Percentiles rank a stretch among this genome's conserved stretches.
phyloP scores from a whole-genome alignment of 2,113 vertebrate species.

The Hydropotes inermis region DNA sequence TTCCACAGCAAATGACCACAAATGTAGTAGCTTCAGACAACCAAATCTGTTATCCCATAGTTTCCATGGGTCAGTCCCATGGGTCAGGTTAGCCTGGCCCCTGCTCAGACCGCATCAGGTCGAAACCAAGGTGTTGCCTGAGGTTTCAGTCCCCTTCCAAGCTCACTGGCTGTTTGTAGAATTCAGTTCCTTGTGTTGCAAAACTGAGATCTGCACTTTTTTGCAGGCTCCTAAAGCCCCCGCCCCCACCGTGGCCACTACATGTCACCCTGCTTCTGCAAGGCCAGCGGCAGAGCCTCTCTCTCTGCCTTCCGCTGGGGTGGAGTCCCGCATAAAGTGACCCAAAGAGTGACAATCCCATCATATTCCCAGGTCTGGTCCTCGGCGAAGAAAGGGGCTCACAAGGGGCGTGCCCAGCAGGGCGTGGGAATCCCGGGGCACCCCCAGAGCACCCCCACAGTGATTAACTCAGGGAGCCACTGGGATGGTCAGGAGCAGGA shows the following conservation, averaged over 20 bases:
- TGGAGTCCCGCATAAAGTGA: background rate
- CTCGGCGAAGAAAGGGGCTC: background rate
- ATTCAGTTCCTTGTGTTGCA: background rate
- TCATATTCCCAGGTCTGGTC: no score
- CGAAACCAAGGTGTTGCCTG: background rate
- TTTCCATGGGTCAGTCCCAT: background rate
- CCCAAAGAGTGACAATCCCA: background rate
- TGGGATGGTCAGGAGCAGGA: background rate
- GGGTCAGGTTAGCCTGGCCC: background rate
- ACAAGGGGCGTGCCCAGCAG: no score
- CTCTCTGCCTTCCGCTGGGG: background rate
- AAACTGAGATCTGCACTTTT: background rate
- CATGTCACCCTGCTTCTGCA: background rate
- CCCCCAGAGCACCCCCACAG: background rate
- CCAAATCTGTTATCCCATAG: background rate
- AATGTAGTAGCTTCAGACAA: background rate
- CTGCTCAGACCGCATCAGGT: background rate
- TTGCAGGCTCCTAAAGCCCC: background rate
- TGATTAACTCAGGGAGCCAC: background rate
- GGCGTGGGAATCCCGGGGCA: no score
- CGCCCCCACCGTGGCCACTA: background rate
- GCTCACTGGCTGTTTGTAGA: background rate
- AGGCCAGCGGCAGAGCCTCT: background rate
- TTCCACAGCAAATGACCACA: background rate
- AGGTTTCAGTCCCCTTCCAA: background rate